Percentiles rank a stretch among this genome's conserved stretches.
phyloP scores from a whole-genome alignment of 2,113 vertebrate species.

The Oncorhynchus clarkii region DNA sequence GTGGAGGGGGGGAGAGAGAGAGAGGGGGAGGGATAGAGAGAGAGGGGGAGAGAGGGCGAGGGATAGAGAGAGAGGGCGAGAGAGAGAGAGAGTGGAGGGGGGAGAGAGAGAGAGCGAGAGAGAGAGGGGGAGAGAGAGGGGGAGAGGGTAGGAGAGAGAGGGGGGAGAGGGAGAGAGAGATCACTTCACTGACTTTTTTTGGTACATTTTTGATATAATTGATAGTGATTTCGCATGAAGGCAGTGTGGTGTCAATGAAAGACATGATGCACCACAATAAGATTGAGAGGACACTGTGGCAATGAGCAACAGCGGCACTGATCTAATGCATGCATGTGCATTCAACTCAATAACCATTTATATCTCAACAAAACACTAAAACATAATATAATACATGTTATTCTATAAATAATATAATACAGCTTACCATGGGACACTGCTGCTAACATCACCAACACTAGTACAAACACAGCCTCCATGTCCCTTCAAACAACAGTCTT shows the following conservation, averaged over 20 bases:
- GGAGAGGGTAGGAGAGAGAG: too few species aligned
- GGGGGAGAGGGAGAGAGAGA: neutral
- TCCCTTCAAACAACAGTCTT: neutral
- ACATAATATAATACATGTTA: neutral
- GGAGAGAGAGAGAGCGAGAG: too few species aligned
- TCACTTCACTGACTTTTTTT: too few species aligned
- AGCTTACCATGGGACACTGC: constrained; percentile 47
- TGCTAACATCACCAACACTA: constrained; percentile 16
- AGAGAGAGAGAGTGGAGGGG: too few species aligned
- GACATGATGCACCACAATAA: too few species aligned
- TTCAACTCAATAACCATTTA: too few species aligned
- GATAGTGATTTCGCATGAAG: too few species aligned
- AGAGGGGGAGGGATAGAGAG: neutral
- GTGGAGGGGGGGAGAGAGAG: neutral
- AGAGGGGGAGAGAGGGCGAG: neutral
- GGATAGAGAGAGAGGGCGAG: neutral
- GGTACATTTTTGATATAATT: too few species aligned
- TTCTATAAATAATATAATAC: neutral
- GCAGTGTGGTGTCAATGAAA: too few species aligned
- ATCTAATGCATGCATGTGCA: neutral
- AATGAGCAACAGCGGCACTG: neutral
- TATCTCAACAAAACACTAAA: neutral
- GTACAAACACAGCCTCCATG: neutral
- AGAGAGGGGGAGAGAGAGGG: neutral
- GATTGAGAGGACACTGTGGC: neutral